Base-by-base conservation (phyloP, 64 coral and sea anemone genomes). In the Montipora cactus region DNA sequence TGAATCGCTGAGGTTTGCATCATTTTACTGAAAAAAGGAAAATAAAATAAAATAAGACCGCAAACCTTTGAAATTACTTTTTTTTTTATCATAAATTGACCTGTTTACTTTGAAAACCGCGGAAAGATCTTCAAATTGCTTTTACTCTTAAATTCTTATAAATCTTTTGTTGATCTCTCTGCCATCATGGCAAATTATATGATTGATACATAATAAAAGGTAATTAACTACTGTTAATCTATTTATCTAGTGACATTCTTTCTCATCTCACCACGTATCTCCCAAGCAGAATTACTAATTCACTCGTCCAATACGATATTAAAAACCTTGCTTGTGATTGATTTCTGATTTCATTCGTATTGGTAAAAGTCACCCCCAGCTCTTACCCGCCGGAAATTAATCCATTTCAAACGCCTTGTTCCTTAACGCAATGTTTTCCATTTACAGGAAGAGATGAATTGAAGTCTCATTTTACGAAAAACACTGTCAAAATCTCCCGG, bases 191-290 rank as follows among this genome's bases (percentile, higher is more conserved):
- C 67, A 84, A 85, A 85, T 81, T 75, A 84, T 83, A 66, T 59
- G 79, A 91, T 84, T 57, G 89, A 23, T 78, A 92, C 51, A 92
- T 57, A 91, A 91, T 83, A 78, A 81, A 52, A 64, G 59, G 45
- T 92, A 85, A 85, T 92, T 74, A 59, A 47, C 53, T 47, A 21
- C 50, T 92, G 59, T 92, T 85, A 75, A 92, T 92, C 59, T 85
- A 78, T 92, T 85, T 92, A 92, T 92, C 81, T 75, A 76, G 81
- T 50, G 74, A 84, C 90, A 92, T 84, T 25, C 82, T 44, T 86
- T 86, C 82, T 86, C 64, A 50, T 5, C 82, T 3, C 62, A 72
- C 64, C 82, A 86, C 82, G 82, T 86, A 86, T 86, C 64, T 28
- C 2, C 71, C 44, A 3, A 69, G 19, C 28, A 85, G 67, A 85